Base-by-base conservation (phyloP, 1,140 invertebrate genomes). In the Zophobas morio region DNA sequence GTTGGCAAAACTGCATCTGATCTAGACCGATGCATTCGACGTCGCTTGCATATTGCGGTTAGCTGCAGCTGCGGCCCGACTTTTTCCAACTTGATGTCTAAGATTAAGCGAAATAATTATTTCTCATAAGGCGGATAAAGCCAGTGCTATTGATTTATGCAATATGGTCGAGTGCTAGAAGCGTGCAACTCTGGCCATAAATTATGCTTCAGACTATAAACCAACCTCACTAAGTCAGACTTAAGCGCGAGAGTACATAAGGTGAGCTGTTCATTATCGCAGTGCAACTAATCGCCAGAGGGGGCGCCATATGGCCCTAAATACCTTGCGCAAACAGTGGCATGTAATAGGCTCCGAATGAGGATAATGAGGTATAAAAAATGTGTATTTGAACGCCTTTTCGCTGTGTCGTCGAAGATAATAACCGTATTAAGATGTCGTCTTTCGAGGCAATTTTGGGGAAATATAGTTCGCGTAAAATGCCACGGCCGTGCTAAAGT, bases 261-360 rank as follows among this genome's bases (percentile, higher is more conserved):
- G 76, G 57, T 78, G 70, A 80, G 56, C 74, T 74, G 76, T 80
- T 80, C 74, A 80, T 80, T 78, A 78, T 80, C 76, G 70, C 66
- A 34, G 35, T 73, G 20, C 51, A 70, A 66, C 66, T 74, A 78
- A 78, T 80, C 71, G 74, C 35, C 70, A 76, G 53, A 33, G 60
- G 73, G 73, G 34, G 70, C 70, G 71, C 79, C 79, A 78, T 74
- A 80, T 80, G 79, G 76, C 53, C 72, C 70, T 49, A 78, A 53
- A 66, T 63, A 78, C 66, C 56, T 6, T 46, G 1, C 33, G 6
- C 54, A 60, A 72, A 56, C 47, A 60, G 33, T 36, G 47, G 35
- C 36, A 72, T 73, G 42, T 51, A 60, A 77, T 60, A 77, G 49
- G 46, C 75, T 40, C 47, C 8, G 71, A 72, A 76, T 72, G 20